Percentiles rank a stretch among this genome's conserved stretches.
Conservation (phyloP, 2,888 invertebrate species). For the Amphiduros pacificus region DNA sequence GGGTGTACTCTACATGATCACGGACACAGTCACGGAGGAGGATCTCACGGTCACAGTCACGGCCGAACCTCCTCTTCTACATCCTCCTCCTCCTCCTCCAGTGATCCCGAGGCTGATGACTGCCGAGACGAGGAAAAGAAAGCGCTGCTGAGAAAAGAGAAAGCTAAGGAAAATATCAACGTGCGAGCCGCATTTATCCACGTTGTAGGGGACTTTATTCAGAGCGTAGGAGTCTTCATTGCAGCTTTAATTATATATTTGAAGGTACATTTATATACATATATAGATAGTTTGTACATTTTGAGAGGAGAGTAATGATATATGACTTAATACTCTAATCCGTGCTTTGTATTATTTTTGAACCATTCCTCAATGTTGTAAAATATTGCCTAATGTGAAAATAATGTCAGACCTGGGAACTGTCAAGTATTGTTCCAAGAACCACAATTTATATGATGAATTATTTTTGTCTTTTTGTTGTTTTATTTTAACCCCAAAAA, state of each 20-base stretch:
- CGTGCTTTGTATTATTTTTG: too few species aligned
- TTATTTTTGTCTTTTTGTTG: too few species aligned
- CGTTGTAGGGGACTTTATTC: slow-evolving; percentile 56
- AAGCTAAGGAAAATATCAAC: slow-evolving; percentile 46
- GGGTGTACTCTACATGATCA: slow-evolving; percentile 35
- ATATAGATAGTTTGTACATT: neutral
- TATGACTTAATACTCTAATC: too few species aligned
- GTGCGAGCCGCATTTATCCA: slow-evolving; percentile 59
- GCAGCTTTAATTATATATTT: slow-evolving; percentile 53
- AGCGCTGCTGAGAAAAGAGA: neutral
- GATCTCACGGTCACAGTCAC: slow-evolving; percentile 17
- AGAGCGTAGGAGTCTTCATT: slow-evolving; percentile 54
- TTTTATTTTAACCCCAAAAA: too few species aligned
- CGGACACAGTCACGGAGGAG: slow-evolving; percentile 25
- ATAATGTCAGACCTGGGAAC: too few species aligned
- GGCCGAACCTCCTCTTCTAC: neutral
- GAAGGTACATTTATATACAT: slow-evolving; percentile 28
- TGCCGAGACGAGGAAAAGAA: neutral
- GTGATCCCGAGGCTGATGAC: neutral
- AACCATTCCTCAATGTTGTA: too few species aligned
- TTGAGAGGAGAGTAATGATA: too few species aligned
- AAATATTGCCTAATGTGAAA: too few species aligned
- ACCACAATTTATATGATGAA: too few species aligned
- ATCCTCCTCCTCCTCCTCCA: neutral
- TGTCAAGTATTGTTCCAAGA: too few species aligned